Evolutionary conservation across 2,888 invertebrate species (phyloP).

Genomic region (Erannis defoliaria): DNA sequence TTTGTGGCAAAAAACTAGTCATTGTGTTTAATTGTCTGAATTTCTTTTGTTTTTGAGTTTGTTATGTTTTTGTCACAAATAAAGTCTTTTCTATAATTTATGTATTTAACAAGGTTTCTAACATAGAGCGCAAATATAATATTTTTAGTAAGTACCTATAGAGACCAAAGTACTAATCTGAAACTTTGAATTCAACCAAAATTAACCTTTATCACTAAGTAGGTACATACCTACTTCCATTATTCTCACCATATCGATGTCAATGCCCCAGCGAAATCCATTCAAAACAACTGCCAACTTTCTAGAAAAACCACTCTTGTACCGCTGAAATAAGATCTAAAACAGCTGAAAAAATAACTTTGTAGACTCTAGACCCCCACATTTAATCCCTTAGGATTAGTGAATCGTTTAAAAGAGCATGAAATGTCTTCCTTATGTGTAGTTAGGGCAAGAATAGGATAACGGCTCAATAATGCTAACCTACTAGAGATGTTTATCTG

Average conservation of each 20-base stretch:
- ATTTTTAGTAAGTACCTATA: too few relatives aligned
- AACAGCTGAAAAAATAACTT: conserved; percentile 39
- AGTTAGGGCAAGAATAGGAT: conserved; percentile 34
- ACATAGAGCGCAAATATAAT: too few relatives aligned
- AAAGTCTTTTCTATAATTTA: too few relatives aligned
- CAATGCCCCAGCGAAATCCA: conserved; percentile 28
- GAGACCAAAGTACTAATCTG: too few relatives aligned
- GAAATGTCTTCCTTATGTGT: conserved; percentile 43
- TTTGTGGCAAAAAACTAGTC: too few relatives aligned
- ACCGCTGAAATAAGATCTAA: conserved; percentile 12
- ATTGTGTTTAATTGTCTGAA: too few relatives aligned
- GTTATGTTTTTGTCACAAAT: too few relatives aligned
- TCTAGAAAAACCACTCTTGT: conserved; percentile 14
- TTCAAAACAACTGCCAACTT: conserved; percentile 1
- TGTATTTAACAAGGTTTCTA: too few relatives aligned
- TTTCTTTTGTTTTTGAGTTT: too few relatives aligned
- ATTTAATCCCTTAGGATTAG: conserved; percentile 63
- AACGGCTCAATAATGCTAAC: conserved; percentile 22
- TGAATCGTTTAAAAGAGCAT: conserved; percentile 36
- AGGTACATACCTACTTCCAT: conserved; percentile 5
- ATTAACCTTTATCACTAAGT: conserved; percentile 9
- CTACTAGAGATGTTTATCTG: conserved; percentile 31
- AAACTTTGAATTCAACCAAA: conserved; percentile 5
- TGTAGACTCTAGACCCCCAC: conserved; percentile 44
- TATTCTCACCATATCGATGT: conserved; percentile 27